These are phyloP conservation scores for Diabrotica undecimpunctata DNA, from an alignment of 1,140 invertebrate genomes.

Conservation along the genomic window DNA sequence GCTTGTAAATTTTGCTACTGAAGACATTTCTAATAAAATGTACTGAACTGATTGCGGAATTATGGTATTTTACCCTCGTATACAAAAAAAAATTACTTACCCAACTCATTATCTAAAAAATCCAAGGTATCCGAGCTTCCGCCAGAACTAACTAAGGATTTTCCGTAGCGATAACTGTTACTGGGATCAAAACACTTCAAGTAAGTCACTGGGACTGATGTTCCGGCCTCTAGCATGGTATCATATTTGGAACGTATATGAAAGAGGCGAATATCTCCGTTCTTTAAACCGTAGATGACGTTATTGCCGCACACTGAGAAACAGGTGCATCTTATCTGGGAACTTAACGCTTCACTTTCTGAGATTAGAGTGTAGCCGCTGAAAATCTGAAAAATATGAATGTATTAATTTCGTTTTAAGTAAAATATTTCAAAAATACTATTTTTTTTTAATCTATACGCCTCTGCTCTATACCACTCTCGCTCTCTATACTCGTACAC, in stretches of 20 bases:
- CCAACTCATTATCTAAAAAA: not conserved
- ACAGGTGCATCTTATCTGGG: constrained; percentile 16
- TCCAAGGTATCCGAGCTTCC: constrained; percentile 5
- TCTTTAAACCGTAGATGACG: constrained; percentile 25
- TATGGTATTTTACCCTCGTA: too few relatives aligned
- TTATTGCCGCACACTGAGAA: constrained; percentile 28
- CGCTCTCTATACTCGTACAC: too few relatives aligned
- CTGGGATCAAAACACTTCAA: constrained; percentile 11
- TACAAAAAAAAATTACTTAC: too few relatives aligned
- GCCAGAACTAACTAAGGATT: not conserved
- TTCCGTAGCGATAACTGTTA: not conserved
- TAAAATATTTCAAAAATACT: too few relatives aligned
- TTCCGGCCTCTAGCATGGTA: not conserved
- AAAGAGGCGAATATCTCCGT: constrained; percentile 24
- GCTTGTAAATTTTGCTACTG: too few relatives aligned
- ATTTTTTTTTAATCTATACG: too few relatives aligned
- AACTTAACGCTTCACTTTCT: constrained; percentile 21
- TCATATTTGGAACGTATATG: constrained; percentile 21
- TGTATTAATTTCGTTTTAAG: not conserved
- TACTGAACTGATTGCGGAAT: too few relatives aligned
- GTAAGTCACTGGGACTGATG: not conserved
- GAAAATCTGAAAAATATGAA: constrained; percentile 17
- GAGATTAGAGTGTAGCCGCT: constrained; percentile 22
- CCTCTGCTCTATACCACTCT: too few relatives aligned
- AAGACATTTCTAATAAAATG: too few relatives aligned